These are phyloP conservation scores for Autographa gamma DNA, from an alignment of 2,888 invertebrate genomes.

Conservation along the genomic window DNA sequence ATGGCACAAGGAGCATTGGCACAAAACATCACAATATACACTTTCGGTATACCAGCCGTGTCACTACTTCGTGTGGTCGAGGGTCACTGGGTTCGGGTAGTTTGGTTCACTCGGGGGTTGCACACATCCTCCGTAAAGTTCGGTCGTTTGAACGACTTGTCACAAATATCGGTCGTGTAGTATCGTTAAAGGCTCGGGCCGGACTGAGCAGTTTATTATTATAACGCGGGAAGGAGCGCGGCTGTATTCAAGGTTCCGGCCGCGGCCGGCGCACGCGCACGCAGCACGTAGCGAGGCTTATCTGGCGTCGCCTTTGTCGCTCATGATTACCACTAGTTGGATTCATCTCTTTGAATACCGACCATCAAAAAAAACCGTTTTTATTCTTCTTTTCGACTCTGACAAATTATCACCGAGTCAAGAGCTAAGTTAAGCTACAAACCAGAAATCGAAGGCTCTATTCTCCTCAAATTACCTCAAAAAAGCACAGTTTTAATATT, in stretches of 20 bases:
- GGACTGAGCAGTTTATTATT: conserved; percentile 87
- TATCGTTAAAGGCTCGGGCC: conserved; percentile 84
- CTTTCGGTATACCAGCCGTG: conserved; percentile 75
- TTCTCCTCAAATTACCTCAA: too few relatives aligned
- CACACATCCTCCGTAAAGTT: conserved; percentile 65
- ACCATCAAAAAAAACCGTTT: not conserved
- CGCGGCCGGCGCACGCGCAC: conserved; percentile 69
- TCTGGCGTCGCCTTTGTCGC: conserved; percentile 79
- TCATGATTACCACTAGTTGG: conserved; percentile 64
- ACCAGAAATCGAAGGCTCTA: not conserved
- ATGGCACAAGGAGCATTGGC: conserved; percentile 81
- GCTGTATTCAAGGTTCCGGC: conserved; percentile 83
- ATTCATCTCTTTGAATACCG: conserved; percentile 22
- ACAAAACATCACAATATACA: conserved; percentile 87
- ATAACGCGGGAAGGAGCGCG: conserved; percentile 84
- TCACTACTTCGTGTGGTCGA: conserved; percentile 67
- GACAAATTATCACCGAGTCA: not conserved
- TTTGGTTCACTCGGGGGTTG: conserved; percentile 56
- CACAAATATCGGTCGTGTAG: conserved; percentile 80
- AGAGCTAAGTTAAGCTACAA: not conserved
- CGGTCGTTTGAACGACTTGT: conserved; percentile 64
- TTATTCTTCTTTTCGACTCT: not conserved
- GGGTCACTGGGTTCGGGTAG: conserved; percentile 55
- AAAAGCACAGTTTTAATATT: too few relatives aligned
- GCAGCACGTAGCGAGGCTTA: conserved; percentile 80